phyloP scores from a whole-genome alignment of 1,140 invertebrate genomes.

The Drosophila nigromelanica region DNA sequence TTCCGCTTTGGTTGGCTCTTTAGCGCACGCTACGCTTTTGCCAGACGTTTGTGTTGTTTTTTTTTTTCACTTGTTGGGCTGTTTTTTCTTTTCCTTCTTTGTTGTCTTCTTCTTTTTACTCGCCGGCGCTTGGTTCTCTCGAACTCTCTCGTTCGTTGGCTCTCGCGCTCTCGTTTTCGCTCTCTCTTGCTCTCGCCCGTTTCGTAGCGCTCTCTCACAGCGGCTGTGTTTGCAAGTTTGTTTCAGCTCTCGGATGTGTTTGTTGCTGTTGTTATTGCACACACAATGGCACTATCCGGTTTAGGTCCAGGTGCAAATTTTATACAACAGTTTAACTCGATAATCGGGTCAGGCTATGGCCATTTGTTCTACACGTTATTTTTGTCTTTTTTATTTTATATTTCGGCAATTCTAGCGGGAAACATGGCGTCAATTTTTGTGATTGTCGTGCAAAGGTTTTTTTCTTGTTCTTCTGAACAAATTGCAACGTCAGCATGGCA shows the following conservation, averaged over 20 bases:
- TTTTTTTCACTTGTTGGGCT: conserved; percentile 76
- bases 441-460: conserved; percentile 12
- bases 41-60: conserved; percentile 63
- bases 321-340: conserved; percentile 78
- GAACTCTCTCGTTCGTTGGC: conserved; percentile 2
- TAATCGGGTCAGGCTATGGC: conserved; percentile 77
- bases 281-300: conserved; percentile 71
- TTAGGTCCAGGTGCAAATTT: conserved; percentile 82
- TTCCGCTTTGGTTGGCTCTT: conserved; percentile 67
- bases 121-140: conserved; percentile 47
- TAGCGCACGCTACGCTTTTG: conserved; percentile 71
- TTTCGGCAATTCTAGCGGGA: conserved; percentile 73
- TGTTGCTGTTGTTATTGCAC: conserved; percentile 61
- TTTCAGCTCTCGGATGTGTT: conserved; percentile 33
- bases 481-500: conserved; percentile 55
- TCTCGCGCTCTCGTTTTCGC: conserved; percentile 29
- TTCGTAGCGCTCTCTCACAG: conserved; percentile 14
- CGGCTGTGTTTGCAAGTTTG: conserved; percentile 57
- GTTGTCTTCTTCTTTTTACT: conserved; percentile 44
- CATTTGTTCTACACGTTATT: conserved; percentile 46
- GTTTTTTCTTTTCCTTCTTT: conserved; percentile 63
- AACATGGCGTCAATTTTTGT: conserved; percentile 65
- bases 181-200: conserved; percentile 26
- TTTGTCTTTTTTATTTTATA: conserved; percentile 31
- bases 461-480: not conserved